Percentiles rank a stretch among this genome's conserved stretches.
These are phyloP conservation scores for Desmophyllum pertusum DNA, from an alignment of 92 coral and sea anemone species.

Conservation along the genomic window DNA sequence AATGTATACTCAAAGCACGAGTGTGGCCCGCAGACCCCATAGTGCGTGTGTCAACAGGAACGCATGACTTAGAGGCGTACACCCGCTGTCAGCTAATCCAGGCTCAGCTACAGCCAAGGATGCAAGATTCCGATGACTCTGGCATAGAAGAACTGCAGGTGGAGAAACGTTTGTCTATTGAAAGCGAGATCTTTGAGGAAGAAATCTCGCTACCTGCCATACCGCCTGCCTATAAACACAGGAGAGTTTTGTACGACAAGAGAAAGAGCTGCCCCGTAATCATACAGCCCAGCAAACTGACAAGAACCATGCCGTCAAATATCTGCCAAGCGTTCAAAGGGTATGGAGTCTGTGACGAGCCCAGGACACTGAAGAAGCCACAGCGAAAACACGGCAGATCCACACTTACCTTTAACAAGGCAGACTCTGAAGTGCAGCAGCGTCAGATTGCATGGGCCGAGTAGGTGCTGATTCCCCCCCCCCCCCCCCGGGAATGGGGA, in stretches of 20 bases:
- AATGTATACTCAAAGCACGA: background rate
- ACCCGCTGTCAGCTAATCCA: background rate
- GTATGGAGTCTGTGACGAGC: background rate
- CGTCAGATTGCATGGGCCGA: too few relatives aligned
- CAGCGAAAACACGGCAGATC: background rate
- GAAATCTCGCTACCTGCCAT: background rate
- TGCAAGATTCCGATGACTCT: background rate
- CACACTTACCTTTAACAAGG: too few relatives aligned
- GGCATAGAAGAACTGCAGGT: background rate
- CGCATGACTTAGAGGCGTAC: background rate
- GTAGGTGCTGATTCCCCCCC: too few relatives aligned
- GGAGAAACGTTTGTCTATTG: background rate
- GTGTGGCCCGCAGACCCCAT: background rate
- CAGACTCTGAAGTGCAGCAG: background rate
- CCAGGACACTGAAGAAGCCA: background rate
- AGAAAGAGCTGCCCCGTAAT: background rate
- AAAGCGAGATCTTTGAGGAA: conserved; percentile 8
- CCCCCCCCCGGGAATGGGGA: too few relatives aligned
- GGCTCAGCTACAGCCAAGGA: background rate
- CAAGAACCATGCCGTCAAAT: background rate
- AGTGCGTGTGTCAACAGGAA: background rate
- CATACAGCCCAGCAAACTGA: background rate
- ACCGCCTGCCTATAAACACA: background rate
- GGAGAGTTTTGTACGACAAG: background rate
- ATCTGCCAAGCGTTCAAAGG: conserved; percentile 7